Conservation (phyloP, 2,888 invertebrate genomes). For the Matsumyia berberina region DNA sequence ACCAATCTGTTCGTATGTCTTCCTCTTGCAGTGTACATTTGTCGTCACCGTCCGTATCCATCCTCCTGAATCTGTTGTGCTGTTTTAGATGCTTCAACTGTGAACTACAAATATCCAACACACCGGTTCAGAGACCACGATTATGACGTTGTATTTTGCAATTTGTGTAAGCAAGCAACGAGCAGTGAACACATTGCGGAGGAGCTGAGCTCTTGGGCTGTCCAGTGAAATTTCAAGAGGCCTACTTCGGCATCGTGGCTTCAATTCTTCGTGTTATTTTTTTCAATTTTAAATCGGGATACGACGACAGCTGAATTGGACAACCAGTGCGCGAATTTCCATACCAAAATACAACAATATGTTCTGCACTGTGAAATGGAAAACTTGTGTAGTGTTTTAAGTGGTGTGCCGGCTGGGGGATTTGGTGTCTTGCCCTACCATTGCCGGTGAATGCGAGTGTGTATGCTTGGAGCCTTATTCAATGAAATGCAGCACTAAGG, state of each 20-base stretch:
- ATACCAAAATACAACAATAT: slow-evolving; percentile 49
- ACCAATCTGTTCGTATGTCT: slow-evolving; percentile 19
- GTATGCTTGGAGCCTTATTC: not conserved
- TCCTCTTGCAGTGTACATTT: slow-evolving; percentile 9
- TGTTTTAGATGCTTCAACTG: slow-evolving; percentile 22
- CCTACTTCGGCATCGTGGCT: not conserved
- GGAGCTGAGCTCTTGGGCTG: not conserved
- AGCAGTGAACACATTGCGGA: not conserved
- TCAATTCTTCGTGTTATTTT: not conserved
- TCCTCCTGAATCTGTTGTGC: slow-evolving; percentile 18
- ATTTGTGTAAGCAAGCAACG: not conserved
- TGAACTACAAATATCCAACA: slow-evolving; percentile 34
- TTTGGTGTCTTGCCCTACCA: slow-evolving; percentile 9
- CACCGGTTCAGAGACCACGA: slow-evolving; percentile 29
- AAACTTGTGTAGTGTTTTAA: slow-evolving; percentile 35
- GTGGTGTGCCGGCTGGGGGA: slow-evolving; percentile 21
- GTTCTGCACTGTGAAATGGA: slow-evolving; percentile 37
- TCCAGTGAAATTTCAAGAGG: not conserved
- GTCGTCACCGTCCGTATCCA: slow-evolving; percentile 1
- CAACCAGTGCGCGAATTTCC: slow-evolving; percentile 37
- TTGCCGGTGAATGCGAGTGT: slow-evolving; percentile 25
- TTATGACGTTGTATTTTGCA: slow-evolving; percentile 42
- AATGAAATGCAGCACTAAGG: slow-evolving; percentile 10
- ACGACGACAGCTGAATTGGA: slow-evolving; percentile 29
- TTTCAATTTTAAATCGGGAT: slow-evolving; percentile 16